Base-by-base conservation (phyloP, 1,140 invertebrate genomes). In the Chionoecetes opilio region DNA sequence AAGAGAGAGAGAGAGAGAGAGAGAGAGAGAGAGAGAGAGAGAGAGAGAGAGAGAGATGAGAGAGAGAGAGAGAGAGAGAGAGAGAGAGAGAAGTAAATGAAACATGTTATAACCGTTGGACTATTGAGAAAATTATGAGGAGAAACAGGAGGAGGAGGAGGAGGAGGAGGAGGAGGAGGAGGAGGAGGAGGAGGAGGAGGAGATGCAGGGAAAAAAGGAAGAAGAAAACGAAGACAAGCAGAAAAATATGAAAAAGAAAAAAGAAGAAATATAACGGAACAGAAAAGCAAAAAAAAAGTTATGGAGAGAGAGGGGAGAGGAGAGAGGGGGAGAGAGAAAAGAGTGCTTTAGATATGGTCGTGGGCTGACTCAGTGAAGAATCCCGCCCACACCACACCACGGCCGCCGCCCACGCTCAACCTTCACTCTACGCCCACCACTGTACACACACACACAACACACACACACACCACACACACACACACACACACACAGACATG, bases 21-120 rank as follows among this genome's bases (percentile, higher is more conserved):
- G 46, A 53, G 46, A 53, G 46, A 53, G 46, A 53, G 46, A 53
- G 46, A 53, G 46, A 53, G 46, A 53, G 46, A 53, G 46, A 53
- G 46, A 53, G 46, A 53, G 46, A 53, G 46, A 53, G 46, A 53
- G 46, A 53, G 46, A 53, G 46, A 53, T n/a, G 63, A 75, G 63
- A 75, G 63, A 75, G 63, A 75, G 63, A 75, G 63, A 75, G 63
- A 75, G 63, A 75, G 63, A 75, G 63, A 75, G 63, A 75, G 63
- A 75, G 63, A 75, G 63, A 75, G 63, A 75, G 21, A 75, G 63
- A 53, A 17, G 21, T 9, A 53, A 17, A 17, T 53, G 46, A n/a
- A n/a, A n/a, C n/a, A n/a, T n/a, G n/a, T n/a, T n/a, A n/a, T n/a
- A n/a, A n/a, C n/a, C n/a, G n/a, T n/a, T n/a, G n/a, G n/a, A n/a